Base-by-base conservation (phyloP, 2,113 vertebrate genomes). In the Tragelaphus buxtoni region DNA sequence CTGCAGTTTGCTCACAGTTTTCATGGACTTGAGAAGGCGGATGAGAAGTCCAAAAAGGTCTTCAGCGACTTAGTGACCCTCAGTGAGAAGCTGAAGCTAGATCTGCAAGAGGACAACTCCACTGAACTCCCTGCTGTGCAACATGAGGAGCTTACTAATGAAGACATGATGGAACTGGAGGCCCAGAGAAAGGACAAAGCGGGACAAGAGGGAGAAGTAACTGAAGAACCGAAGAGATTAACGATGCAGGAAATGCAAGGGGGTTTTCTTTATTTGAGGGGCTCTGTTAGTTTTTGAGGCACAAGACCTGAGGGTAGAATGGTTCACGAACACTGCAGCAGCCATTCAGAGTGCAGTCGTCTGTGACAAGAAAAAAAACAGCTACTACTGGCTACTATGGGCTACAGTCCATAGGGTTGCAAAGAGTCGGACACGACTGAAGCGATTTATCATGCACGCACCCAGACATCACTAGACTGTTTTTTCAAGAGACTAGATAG, bases 241-340 rank as follows among this genome's bases (percentile, higher is more conserved):
- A 26, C 1, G 22, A 26, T 74, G 39, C 39, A 74, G 69, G 69
- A 42, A 42, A 26, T 3, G 0, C 22, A 2, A 74, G 6, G 39
- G 11, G 39, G 22, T 7, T 74, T 42, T 42, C 69, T 42, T 74
- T 42, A 74, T 42, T 26, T 74, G 39, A 26, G 35, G 24, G 65
- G 5, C 65, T 39, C 65, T 72, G 65, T 24, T 24, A 24, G 65
- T 72, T 72, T 74, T 7, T 7, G 11, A 74, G 35, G 39, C 69
- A 26, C 22, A 74, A 14, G 69, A 3, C 39, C 39, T 3, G 22
- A 42, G 26, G 0, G 5, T 42, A 26, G 69, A 26, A 42, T 26
- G 39, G 39, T 42, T 4, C 39, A 74, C 3, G 1, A 42, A 7
- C 0, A 0, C 6, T 42, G 69, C 1, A 7, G 35, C 69, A 42